A percentile compares a stretch with the other conserved stretches of the same genome.
Evolutionary conservation across 2,797 vertebrate species (phyloP).

Genomic region (Platyrinchus mystaceus): DNA sequence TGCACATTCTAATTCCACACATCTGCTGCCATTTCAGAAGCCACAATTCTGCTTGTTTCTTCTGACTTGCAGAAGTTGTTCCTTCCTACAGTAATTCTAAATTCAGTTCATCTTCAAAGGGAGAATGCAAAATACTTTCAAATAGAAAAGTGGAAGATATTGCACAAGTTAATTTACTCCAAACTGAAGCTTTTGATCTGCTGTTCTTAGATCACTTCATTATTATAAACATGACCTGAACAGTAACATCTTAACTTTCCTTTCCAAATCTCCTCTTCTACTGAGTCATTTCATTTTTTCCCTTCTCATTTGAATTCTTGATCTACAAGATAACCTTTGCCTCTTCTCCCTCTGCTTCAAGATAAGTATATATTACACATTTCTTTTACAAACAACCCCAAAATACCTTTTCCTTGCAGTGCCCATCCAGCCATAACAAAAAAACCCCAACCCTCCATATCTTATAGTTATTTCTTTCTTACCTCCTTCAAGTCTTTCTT

Average conservation of each 20-base stretch:
- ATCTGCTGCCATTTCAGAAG: not conserved
- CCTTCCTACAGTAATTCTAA: not conserved
- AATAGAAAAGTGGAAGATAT: not conserved
- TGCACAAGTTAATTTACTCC: not conserved
- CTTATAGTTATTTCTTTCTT: not conserved
- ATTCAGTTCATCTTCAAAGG: constrained; percentile 6
- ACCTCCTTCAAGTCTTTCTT: not conserved
- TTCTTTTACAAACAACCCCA: not conserved
- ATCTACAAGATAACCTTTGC: not conserved
- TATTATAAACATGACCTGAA: not conserved
- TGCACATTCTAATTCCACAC: not conserved
- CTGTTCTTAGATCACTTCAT: not conserved
- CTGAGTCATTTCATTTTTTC: not conserved
- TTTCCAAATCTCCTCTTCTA: not conserved
- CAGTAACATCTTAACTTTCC: not conserved
- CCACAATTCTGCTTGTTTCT: not conserved
- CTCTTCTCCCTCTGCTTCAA: not conserved
- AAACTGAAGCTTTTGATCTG: constrained; percentile 12
- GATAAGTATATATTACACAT: not conserved
- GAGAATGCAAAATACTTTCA: not conserved
- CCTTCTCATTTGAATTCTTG: not conserved
- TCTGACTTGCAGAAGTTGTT: not conserved
- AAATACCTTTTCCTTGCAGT: not conserved
- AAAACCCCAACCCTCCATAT: not conserved
- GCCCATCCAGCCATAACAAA: not conserved